Base-by-base conservation (phyloP, 2,113 vertebrate genomes). In the Diadophis punctatus region DNA sequence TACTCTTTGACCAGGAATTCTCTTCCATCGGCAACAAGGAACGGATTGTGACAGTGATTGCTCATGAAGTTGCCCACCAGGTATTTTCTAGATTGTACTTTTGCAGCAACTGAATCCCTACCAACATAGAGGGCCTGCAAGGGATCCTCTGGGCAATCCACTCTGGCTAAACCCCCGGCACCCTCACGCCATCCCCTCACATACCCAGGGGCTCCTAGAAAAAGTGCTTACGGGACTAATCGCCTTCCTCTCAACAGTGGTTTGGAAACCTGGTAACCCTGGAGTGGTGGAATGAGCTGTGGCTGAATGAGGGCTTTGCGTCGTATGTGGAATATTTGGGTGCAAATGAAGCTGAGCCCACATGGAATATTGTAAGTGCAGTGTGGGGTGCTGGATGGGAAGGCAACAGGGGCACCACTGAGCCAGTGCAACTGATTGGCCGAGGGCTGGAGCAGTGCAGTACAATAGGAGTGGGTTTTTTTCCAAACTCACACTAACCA, bases 21-120 rank as follows among this genome's bases (percentile, higher is more conserved):
- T 99, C 99, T 92, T 99, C 99, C 94, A 98, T 94, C 0, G 55
- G 97, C 92, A 99, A 99, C 98, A 98, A 98, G 95, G 98, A 99
- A 95, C 97, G 98, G 3, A 97, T 99, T 80, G 92, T 95, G 48
- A 97, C 97, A 0, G 98, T 99, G 56, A 98, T 99, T 0, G 96
- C 98, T 16, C 99, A 99, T 0, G 99, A 99, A 94, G 97, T 99
- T 4, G 99, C 99, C 10, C 99, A 99, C 94, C 99, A 99, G 99
- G 99, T 99, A 96, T 48, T 30, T 0, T 0, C 3, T 5, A 20
- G 1, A n/a, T 23, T 14, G 9, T 4, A 27, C 16, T 27, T 12
- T 2, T 23, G 84, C 25, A 4, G 48, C 60, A 10, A 34, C 90
- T 27, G 55, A 48, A 20, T 8, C 88, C 39, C 88, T 10, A 14